phyloP scores from a whole-genome alignment of 2,113 vertebrate genomes.

The Pachypanchax playfairii region DNA sequence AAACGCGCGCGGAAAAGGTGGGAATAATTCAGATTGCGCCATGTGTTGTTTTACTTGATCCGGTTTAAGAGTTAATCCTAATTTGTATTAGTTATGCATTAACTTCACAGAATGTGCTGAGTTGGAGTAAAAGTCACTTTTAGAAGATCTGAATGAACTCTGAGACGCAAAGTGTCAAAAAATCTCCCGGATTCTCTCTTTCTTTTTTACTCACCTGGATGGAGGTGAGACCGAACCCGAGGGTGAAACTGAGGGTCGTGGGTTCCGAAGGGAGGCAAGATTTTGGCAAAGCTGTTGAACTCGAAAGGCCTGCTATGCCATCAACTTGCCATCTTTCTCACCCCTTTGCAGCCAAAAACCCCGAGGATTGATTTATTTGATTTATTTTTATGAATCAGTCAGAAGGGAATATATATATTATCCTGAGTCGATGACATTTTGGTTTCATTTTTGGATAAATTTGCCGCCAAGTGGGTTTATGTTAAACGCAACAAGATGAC shows the following conservation, averaged over 20 bases:
- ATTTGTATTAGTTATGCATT: too few relatives aligned
- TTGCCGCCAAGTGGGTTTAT: not conserved
- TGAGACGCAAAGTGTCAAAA: too few relatives aligned
- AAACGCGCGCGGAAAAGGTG: too few relatives aligned
- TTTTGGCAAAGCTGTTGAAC: constrained; percentile 78
- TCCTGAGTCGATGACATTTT: not conserved
- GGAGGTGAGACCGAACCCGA: not conserved
- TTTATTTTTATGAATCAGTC: not conserved
- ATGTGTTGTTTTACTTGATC: too few relatives aligned
- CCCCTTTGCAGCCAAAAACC: constrained; percentile 35
- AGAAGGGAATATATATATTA: too few relatives aligned
- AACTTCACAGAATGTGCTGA: too few relatives aligned
- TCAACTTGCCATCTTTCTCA: constrained; percentile 73
- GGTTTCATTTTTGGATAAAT: not conserved
- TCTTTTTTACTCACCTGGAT: too few relatives aligned
- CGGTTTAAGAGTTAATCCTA: too few relatives aligned
- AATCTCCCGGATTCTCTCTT: too few relatives aligned
- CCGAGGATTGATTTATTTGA: not conserved
- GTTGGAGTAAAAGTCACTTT: too few relatives aligned
- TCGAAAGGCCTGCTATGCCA: constrained; percentile 72
- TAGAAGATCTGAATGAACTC: too few relatives aligned
- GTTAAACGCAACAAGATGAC: not conserved
- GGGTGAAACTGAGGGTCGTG: not conserved
- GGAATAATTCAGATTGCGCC: too few relatives aligned
- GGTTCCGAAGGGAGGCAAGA: constrained; percentile 78